Evolutionary conservation across 2,113 vertebrate genomes (phyloP).

Genomic region (Fulmarus glacialis): DNA sequence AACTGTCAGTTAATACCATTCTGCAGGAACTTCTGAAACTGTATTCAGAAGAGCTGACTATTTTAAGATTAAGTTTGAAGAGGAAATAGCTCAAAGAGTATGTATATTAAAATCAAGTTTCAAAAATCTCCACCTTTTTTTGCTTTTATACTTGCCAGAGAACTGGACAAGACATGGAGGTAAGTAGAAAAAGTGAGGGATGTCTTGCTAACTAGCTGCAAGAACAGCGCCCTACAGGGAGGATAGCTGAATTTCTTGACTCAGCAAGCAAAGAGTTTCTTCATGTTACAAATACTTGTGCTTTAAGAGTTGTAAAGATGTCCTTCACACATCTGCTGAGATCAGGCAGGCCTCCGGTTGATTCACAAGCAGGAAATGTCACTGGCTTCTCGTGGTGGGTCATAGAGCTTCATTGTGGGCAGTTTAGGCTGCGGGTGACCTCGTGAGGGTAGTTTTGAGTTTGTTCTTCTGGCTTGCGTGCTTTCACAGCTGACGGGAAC

Average conservation of each 20-base stretch:
- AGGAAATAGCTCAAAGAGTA: neutral
- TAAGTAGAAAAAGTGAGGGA: neutral
- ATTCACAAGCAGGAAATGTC: neutral
- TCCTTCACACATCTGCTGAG: neutral
- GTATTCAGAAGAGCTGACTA: neutral
- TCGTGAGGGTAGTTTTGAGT: neutral
- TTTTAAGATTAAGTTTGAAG: neutral
- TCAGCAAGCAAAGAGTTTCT: neutral
- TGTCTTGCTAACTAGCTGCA: neutral
- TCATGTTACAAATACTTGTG: neutral
- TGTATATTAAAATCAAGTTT: neutral
- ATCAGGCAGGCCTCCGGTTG: neutral
- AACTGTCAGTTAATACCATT: neutral
- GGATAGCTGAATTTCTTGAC: neutral
- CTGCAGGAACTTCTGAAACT: neutral
- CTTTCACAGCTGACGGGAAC: neutral
- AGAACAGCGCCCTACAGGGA: neutral
- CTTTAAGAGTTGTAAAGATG: neutral
- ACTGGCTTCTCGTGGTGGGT: neutral
- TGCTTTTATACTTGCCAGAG: neutral
- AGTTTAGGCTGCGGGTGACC: neutral
- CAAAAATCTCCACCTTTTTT: neutral
- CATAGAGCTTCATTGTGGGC: neutral
- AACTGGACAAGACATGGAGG: neutral
- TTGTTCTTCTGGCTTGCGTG: neutral